A percentile compares a stretch with the other conserved stretches of the same genome.
phyloP scores from a whole-genome alignment of 2,888 invertebrate genomes.

The Parelbella ahira region DNA sequence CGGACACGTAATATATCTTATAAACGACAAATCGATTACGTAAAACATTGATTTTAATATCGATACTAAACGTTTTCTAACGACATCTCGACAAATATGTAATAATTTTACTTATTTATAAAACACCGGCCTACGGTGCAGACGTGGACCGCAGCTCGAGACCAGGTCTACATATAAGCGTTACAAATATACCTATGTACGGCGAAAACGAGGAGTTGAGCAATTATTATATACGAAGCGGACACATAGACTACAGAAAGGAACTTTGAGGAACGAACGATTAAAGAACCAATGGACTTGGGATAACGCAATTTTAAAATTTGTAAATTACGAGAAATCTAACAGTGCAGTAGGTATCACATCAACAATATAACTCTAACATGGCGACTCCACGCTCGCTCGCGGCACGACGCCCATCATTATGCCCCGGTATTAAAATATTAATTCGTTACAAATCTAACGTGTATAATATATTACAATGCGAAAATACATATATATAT shows the following conservation, averaged over 20 bases:
- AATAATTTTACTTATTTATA: constrained; percentile 12
- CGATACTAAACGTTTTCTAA: constrained; percentile 18
- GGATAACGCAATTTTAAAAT: constrained; percentile 62
- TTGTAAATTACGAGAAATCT: constrained; percentile 47
- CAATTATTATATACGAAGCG: constrained; percentile 70
- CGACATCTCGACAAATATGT: constrained; percentile 17
- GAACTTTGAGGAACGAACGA: constrained; percentile 72
- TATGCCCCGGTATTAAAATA: constrained; percentile 75
- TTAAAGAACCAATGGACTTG: constrained; percentile 46
- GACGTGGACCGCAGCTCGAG: constrained; percentile 11
- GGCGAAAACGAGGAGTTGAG: constrained; percentile 66
- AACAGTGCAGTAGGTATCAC: constrained; percentile 70
- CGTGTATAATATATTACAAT: constrained; percentile 76
- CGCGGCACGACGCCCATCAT: too few relatives aligned
- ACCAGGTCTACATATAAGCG: constrained; percentile 16
- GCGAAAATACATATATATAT: constrained; percentile 67
- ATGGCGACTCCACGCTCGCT: too few relatives aligned
- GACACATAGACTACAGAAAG: constrained; percentile 53
- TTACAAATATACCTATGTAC: constrained; percentile 31
- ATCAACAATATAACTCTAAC: constrained; percentile 66
- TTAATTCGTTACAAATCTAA: constrained; percentile 71
- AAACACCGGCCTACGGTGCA: constrained; percentile 13
- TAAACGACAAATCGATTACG: too few relatives aligned
- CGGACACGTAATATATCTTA: too few relatives aligned
- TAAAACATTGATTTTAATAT: constrained; percentile 21